These are phyloP conservation scores for Tenthredo scrophulariae DNA, from an alignment of 2,888 invertebrate genomes.

Conservation along the genomic window DNA sequence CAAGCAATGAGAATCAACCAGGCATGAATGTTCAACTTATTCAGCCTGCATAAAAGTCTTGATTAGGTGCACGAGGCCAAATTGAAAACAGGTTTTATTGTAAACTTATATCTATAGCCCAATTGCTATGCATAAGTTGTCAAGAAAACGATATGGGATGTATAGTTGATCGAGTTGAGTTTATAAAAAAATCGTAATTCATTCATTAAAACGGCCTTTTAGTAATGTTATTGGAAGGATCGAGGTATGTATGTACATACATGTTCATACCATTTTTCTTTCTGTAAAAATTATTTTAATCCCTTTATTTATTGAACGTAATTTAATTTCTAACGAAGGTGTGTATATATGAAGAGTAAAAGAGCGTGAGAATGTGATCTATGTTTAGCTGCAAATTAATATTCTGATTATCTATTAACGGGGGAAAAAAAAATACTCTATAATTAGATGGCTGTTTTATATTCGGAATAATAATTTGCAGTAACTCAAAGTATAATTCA, in stretches of 20 bases:
- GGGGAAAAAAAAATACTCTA: slow-evolving; percentile 34
- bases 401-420: slow-evolving; percentile 40
- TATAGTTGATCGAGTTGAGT: slow-evolving; percentile 7
- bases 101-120: slow-evolving; percentile 8
- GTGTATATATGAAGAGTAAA: slow-evolving; percentile 52
- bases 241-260: not conserved
- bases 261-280: slow-evolving; percentile 17
- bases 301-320: slow-evolving; percentile 31
- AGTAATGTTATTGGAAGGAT: slow-evolving; percentile 40
- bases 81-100: slow-evolving; percentile 23
- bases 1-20: not conserved
- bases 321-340: slow-evolving; percentile 39
- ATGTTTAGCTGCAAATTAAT: slow-evolving; percentile 50
- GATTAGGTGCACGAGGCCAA: slow-evolving; percentile 30
- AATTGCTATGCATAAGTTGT: slow-evolving; percentile 19
- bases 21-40: not conserved
- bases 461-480: slow-evolving; percentile 53
- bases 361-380: slow-evolving; percentile 53
- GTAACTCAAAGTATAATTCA: slow-evolving; percentile 23
- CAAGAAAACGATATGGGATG: not conserved
- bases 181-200: slow-evolving; percentile 31
- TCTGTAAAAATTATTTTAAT: slow-evolving; percentile 7
- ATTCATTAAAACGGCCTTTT: slow-evolving; percentile 32
- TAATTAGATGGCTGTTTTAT: slow-evolving; percentile 47
- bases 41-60: slow-evolving; percentile 41